Conservation (phyloP, 2,888 invertebrate genomes). For the Elmis aenea region DNA sequence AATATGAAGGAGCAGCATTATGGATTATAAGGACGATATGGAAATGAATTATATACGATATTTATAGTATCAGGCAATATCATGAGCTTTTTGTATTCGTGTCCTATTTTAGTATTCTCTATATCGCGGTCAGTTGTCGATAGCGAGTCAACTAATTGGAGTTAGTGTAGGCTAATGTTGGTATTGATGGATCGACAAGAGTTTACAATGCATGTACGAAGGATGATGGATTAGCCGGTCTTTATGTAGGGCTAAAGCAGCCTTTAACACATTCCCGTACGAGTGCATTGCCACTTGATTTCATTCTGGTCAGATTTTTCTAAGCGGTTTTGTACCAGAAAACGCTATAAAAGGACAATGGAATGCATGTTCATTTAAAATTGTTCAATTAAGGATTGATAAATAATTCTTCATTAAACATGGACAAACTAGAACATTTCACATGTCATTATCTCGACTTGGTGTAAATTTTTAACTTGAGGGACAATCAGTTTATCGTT, state of each 20-base stretch:
- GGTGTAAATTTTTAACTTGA: slow-evolving; percentile 4
- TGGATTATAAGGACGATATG: too few species aligned
- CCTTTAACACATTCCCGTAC: slow-evolving; percentile 14
- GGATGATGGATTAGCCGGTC: slow-evolving; percentile 28
- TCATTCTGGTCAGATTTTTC: slow-evolving; percentile 21
- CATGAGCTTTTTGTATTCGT: too few species aligned
- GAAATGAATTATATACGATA: too few species aligned
- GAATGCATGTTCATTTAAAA: slow-evolving; percentile 31
- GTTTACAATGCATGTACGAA: slow-evolving; percentile 24
- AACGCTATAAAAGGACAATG: slow-evolving; percentile 32
- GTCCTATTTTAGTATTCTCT: too few species aligned
- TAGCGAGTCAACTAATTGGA: slow-evolving; percentile 32
- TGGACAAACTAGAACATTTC: slow-evolving; percentile 17
- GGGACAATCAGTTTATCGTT: too few species aligned
- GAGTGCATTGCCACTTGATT: slow-evolving; percentile 30
- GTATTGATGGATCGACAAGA: slow-evolving; percentile 41
- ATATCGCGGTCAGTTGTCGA: slow-evolving; percentile 24
- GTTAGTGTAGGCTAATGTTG: slow-evolving; percentile 37
- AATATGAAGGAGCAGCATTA: too few species aligned
- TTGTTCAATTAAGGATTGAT: slow-evolving; percentile 31
- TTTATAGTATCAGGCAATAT: too few species aligned
- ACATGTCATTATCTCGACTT: slow-evolving; percentile 8
- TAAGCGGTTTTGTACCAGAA: slow-evolving; percentile 23
- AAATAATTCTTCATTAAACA: slow-evolving; percentile 27
- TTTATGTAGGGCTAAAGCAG: slow-evolving; percentile 15